Percentiles rank a stretch among this genome's conserved stretches.
Evolutionary conservation across 2,113 vertebrate genomes (phyloP).

Genomic region (Oncorhynchus gorbuscha): DNA sequence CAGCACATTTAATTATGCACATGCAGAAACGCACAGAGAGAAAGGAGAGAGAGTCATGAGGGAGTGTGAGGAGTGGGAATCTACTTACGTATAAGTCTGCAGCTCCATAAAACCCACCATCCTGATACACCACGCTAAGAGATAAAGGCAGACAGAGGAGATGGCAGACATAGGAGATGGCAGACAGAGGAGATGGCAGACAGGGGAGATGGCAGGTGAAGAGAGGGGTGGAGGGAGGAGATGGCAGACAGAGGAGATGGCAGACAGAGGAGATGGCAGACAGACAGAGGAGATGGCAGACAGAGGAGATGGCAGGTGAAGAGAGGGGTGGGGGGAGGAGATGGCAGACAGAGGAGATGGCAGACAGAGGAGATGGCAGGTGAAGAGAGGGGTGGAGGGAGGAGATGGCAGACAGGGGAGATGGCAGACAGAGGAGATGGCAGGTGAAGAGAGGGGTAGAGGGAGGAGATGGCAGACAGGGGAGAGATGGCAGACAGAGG

Average conservation of each 20-base stretch:
- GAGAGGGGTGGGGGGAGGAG: no score
- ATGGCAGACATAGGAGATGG: not conserved
- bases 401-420: constrained; percentile 2
- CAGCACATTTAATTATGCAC: constrained; percentile 57
- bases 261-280: constrained; percentile 1
- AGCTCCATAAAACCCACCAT: constrained; percentile 79
- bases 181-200: not conserved
- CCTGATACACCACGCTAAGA: constrained; percentile 80
- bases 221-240: no score
- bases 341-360: constrained; percentile 6
- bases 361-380: constrained; percentile 11
- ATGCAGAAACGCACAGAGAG: constrained; percentile 60
- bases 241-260: constrained; percentile 8
- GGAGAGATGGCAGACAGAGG: no score
- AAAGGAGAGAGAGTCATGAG: constrained; percentile 37
- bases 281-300: not conserved
- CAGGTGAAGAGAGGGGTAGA: no score
- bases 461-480: not conserved
- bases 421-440: not conserved
- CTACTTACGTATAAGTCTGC: constrained; percentile 79
- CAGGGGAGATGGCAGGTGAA: constrained; percentile 18
- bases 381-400: no score
- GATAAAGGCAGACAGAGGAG: constrained; percentile 14
- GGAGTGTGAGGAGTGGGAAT: constrained; percentile 26
- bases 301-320: constrained; percentile 9